These are phyloP conservation scores for Yponomeuta cagnagella DNA, from an alignment of 2,888 invertebrate genomes.

Conservation along the genomic window DNA sequence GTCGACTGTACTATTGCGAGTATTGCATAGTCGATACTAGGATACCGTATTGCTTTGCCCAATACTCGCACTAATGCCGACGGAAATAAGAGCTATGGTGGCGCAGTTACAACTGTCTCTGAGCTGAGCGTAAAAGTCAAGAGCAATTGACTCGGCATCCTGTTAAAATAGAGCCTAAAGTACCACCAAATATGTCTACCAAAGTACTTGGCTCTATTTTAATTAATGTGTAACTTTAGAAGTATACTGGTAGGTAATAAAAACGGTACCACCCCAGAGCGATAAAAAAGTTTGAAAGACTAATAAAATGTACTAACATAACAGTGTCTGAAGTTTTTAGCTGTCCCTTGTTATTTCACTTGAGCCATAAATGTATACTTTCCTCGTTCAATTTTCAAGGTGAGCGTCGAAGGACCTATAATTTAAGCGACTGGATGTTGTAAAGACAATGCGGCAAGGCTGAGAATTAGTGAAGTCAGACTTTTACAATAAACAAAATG, in stretches of 20 bases:
- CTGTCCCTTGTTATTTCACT: not conserved
- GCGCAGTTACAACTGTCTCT: not conserved
- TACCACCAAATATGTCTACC: not conserved
- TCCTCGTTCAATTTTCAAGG: not conserved
- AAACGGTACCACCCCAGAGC: not conserved
- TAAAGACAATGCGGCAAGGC: not conserved
- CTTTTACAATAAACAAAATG: not conserved
- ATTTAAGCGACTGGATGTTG: not conserved
- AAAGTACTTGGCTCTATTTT: not conserved
- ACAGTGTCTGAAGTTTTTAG: not conserved
- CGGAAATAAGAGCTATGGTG: not conserved
- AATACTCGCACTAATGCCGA: no score
- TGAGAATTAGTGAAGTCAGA: not conserved
- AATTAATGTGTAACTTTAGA: conserved; percentile 1
- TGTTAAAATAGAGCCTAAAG: not conserved
- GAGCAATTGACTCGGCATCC: not conserved
- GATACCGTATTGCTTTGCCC: no score
- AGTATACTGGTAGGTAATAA: not conserved
- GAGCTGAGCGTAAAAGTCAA: not conserved
- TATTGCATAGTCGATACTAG: no score
- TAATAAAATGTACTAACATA: conserved; percentile 2
- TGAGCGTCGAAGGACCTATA: not conserved
- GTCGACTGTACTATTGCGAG: no score
- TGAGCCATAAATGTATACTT: not conserved
- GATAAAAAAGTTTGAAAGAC: not conserved